These are phyloP conservation scores for Mesopsocus fuscifrons DNA, from an alignment of 2,888 invertebrate genomes.

Conservation along the genomic window DNA sequence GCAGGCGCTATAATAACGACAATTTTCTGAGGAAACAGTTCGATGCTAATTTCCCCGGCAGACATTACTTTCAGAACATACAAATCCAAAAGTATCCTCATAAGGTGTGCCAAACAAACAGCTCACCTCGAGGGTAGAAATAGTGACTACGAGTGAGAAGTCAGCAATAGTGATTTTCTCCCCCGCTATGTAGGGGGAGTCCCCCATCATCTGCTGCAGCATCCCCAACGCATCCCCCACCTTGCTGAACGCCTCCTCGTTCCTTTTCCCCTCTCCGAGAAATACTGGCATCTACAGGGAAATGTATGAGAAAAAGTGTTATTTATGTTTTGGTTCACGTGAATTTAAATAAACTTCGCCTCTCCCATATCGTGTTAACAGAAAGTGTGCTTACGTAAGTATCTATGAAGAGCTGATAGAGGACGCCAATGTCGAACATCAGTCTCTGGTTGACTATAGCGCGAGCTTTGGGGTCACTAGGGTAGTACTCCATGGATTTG, in stretches of 20 bases:
- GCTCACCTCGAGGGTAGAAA: neutral
- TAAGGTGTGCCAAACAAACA: no score
- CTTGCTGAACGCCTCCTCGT: neutral
- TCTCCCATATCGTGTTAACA: neutral
- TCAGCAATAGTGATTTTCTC: slow-evolving; percentile 7
- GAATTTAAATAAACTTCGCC: neutral
- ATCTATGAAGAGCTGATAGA: neutral
- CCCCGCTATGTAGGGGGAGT: slow-evolving; percentile 2
- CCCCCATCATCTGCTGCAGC: neutral
- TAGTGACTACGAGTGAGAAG: neutral
- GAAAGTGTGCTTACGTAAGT: neutral
- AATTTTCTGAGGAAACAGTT: no score
- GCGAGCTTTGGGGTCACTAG: slow-evolving; percentile 1
- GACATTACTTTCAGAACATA: no score
- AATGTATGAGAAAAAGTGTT: neutral
- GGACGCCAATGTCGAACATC: neutral
- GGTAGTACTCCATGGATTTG: neutral
- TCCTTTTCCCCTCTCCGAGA: neutral
- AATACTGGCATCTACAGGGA: no score
- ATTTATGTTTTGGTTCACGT: neutral
- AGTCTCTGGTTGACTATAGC: slow-evolving; percentile 5
- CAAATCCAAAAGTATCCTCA: no score
- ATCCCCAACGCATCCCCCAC: neutral
- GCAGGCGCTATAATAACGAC: no score
- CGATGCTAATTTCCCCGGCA: no score